Evolutionary conservation across 2,888 invertebrate species (phyloP), one percentile per base, ranked within the genome.

Genomic region (Charanyca ferruginea): DNA sequence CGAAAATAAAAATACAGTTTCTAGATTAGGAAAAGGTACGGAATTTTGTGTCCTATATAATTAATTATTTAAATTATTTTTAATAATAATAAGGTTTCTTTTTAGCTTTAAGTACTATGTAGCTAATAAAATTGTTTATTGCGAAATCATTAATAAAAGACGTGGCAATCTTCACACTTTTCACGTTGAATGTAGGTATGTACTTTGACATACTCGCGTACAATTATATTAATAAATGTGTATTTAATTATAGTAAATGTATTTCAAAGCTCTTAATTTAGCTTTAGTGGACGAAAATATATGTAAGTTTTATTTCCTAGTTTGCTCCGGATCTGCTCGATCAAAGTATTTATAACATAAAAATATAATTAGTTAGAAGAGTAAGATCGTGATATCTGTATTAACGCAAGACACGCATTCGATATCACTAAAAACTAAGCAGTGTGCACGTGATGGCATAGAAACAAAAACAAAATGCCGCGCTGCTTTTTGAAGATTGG

Each of bases 341-440:
- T 32, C 2, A 65, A n/a, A n/a, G n/a, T n/a, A n/a, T n/a, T n/a
- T n/a, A n/a, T n/a, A n/a, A n/a, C n/a, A 44, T 20, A 47, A 16
- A 32, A 18, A 13, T 47, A 57, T 41, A 41, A 58, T 41, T 73
- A 49, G 28, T 49, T 25, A 28, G 8, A 35, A 44, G 3, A 52
- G 18, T 25, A 20, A 53, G 25, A 58, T 70, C 38, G 25, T 48
- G 57, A 47, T 68, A 72, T 64, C 59, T n/a, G 18, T 52, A 53
- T 54, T 66, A 58, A 72, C 66, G 53, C 53, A 74, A 66, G 42
- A 22, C 47, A 64, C 59, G 71, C 47, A 25, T 38, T 38, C 45
- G 20, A 49, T 66, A 74, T 72, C 74, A 57, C 11, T 41, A 54
- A 63, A 54, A 57, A 44, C 66, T 55, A 51, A 47, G 48, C 60